Conservation (phyloP, 2,888 invertebrate genomes). For the Zootermopsis nevadensis region DNA sequence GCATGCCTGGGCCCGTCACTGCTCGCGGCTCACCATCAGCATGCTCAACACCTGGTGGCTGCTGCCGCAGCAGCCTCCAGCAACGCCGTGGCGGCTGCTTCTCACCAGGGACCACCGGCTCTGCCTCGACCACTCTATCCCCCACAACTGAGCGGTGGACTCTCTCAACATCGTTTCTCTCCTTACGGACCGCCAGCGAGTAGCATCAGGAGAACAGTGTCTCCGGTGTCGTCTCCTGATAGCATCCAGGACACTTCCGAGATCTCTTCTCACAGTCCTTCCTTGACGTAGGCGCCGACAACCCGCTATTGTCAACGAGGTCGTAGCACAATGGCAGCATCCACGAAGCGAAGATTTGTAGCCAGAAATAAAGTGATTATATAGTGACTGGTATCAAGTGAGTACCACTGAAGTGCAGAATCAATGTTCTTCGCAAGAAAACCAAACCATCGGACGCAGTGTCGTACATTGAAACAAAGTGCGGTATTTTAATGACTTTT, state of each 20-base stretch:
- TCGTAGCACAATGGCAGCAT: too few species aligned
- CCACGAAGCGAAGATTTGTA: too few species aligned
- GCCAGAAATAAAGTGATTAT: too few species aligned
- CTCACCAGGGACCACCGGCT: conserved; percentile 47
- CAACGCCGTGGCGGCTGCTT: conserved; percentile 46
- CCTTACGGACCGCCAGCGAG: conserved; percentile 60
- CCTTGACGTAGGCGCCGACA: conserved; percentile 47
- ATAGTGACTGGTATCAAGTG: too few species aligned
- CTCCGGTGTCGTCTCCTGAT: conserved; percentile 72
- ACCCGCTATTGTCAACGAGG: too few species aligned
- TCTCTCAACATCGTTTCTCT: conserved; percentile 63
- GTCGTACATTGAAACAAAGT: too few species aligned
- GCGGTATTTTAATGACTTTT: too few species aligned
- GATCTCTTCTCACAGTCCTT: conserved; percentile 57
- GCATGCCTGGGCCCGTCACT: conserved; percentile 75
- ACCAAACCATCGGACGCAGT: too few species aligned
- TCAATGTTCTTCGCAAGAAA: too few species aligned
- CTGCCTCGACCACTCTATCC: conserved; percentile 58
- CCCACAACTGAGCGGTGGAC: conserved; percentile 49
- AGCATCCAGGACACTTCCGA: conserved; percentile 68
- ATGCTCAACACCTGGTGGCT: conserved; percentile 71
- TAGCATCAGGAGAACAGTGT: conserved; percentile 55
- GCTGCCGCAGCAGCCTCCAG: conserved; percentile 60
- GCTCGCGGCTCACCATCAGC: conserved; percentile 66
- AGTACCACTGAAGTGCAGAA: too few species aligned